These are phyloP conservation scores for Tragelaphus scriptus DNA, from an alignment of 2,113 vertebrate genomes.

Conservation along the genomic window DNA sequence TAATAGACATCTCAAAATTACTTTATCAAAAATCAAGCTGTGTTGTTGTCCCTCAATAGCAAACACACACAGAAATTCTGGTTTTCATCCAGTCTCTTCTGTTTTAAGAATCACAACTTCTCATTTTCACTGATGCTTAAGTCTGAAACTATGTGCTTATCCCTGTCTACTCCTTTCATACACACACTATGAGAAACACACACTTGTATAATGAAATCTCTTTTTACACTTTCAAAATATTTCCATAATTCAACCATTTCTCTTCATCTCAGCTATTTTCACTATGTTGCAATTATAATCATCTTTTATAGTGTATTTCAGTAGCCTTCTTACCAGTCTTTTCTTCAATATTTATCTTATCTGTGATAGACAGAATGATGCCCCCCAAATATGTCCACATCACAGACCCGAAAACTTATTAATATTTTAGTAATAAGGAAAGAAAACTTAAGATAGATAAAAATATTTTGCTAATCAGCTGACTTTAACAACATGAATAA, in stretches of 20 bases:
- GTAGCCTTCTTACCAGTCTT: not conserved
- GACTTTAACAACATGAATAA: not conserved
- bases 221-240: not conserved
- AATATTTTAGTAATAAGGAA: not conserved
- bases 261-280: not conserved
- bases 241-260: not conserved
- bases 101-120: not conserved
- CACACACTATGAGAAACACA: not conserved
- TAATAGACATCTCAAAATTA: not conserved
- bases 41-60: not conserved
- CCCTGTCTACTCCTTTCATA: not conserved
- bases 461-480: not conserved
- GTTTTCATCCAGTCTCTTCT: not conserved
- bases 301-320: not conserved
- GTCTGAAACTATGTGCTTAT: not conserved
- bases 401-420: not conserved
- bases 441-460: not conserved
- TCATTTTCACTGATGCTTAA: not conserved
- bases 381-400: not conserved
- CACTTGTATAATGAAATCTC: not conserved
- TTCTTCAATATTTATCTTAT: not conserved
- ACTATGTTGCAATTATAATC: not conserved
- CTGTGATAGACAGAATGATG: not conserved
- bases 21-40: not conserved
- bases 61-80: not conserved